Conservation (phyloP, 1,140 invertebrate genomes). For the Luehdorfia chinensis region DNA sequence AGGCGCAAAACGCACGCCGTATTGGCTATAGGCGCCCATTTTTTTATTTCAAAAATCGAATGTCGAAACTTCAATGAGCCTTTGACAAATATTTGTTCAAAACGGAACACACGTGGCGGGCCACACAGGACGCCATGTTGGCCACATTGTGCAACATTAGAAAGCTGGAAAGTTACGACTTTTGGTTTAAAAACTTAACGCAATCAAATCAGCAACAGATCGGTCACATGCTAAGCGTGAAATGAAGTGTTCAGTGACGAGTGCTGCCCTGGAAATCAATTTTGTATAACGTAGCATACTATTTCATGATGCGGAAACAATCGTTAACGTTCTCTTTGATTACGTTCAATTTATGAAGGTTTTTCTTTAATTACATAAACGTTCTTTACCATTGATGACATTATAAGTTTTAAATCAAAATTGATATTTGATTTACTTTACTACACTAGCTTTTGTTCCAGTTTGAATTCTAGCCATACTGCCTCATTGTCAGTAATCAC, state of each 20-base stretch:
- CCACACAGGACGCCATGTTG: constrained; percentile 61
- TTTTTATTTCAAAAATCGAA: constrained; percentile 43
- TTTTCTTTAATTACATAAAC: no score
- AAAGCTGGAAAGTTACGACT: constrained; percentile 37
- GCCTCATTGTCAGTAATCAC: no score
- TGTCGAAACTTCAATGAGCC: constrained; percentile 58
- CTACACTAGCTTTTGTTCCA: no score
- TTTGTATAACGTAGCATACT: constrained; percentile 25
- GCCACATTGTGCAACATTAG: constrained; percentile 53
- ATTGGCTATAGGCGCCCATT: constrained; percentile 36
- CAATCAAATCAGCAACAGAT: constrained; percentile 51
- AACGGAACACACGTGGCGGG: constrained; percentile 48
- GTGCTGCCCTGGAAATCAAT: constrained; percentile 41
- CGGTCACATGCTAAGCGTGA: constrained; percentile 53
- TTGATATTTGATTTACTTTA: no score
- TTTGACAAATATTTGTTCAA: constrained; percentile 63
- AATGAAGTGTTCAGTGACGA: constrained; percentile 44
- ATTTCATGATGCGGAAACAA: constrained; percentile 13
- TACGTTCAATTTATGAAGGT: constrained; percentile 2
- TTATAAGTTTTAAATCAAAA: background rate
- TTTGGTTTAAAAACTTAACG: constrained; percentile 45
- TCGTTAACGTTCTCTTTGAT: constrained; percentile 16
- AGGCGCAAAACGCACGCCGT: constrained; percentile 23
- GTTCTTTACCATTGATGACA: no score
- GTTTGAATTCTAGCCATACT: no score